These are phyloP conservation scores for Temnothorax longispinosus DNA, from an alignment of 1,140 invertebrate genomes.

Conservation along the genomic window DNA sequence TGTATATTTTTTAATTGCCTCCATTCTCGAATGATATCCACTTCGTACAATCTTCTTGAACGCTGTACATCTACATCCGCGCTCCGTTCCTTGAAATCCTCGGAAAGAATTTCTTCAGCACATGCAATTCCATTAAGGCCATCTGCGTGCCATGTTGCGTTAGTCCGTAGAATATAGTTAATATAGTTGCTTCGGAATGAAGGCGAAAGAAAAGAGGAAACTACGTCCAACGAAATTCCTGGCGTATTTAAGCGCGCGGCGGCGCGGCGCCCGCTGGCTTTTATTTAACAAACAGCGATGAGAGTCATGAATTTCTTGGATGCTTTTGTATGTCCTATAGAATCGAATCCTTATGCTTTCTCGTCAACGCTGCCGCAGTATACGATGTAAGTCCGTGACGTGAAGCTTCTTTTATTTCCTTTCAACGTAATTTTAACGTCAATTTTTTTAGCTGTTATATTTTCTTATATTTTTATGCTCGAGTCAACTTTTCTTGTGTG, in stretches of 20 bases:
- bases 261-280: background rate
- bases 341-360: slow-evolving; percentile 35
- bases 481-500: background rate
- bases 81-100: background rate
- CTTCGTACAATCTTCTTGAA: background rate
- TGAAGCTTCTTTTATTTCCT: background rate
- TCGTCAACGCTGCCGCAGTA: background rate
- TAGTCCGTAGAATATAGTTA: background rate
- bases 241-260: slow-evolving; percentile 16
- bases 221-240: slow-evolving; percentile 22
- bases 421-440: background rate
- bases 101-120: background rate
- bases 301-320: slow-evolving; percentile 33
- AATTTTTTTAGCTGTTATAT: background rate
- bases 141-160: background rate
- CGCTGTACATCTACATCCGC: background rate
- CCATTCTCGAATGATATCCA: background rate
- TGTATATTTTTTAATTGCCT: background rate
- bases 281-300: slow-evolving; percentile 44
- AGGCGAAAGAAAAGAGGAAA: slow-evolving; percentile 26
- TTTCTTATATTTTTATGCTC: background rate
- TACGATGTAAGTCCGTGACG: background rate
- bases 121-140: background rate
- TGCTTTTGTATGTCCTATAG: slow-evolving; percentile 21
- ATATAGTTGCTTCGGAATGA: background rate